Evolutionary conservation across 2,888 invertebrate species (phyloP).

Genomic region (Dolichopus griseipennis): DNA sequence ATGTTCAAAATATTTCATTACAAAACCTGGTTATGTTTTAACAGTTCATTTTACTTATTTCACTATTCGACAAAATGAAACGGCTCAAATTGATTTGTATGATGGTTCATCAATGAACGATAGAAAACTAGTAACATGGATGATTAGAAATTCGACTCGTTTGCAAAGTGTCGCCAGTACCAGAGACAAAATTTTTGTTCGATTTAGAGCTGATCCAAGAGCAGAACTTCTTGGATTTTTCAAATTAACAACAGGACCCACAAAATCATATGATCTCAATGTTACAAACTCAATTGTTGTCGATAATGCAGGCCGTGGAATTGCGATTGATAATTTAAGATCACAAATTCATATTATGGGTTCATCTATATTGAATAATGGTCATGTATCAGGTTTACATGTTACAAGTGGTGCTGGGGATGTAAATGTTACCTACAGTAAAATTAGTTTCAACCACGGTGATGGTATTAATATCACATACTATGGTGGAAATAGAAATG

Average conservation of each 20-base stretch:
- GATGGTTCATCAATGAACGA: conserved; percentile 67
- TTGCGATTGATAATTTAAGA: conserved; percentile 83
- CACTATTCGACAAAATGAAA: conserved; percentile 64
- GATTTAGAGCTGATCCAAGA: conserved; percentile 64
- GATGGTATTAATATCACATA: conserved; percentile 94
- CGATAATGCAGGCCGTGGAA: conserved; percentile 90
- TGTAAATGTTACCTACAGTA: conserved; percentile 83
- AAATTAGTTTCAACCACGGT: conserved; percentile 82
- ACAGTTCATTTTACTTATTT: conserved; percentile 81
- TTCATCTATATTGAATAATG: conserved; percentile 75
- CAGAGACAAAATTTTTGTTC: conserved; percentile 68
- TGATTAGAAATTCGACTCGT: conserved; percentile 72
- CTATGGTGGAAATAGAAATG: conserved; percentile 86
- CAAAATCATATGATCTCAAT: conserved; percentile 77
- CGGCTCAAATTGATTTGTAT: conserved; percentile 65
- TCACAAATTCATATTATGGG: conserved; percentile 80
- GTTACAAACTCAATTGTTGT: conserved; percentile 75
- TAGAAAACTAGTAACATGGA: conserved; percentile 60
- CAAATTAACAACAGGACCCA: conserved; percentile 64
- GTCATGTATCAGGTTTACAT: conserved; percentile 84
- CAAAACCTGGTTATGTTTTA: conserved; percentile 66
- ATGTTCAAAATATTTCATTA: conserved; percentile 73
- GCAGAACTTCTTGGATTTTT: conserved; percentile 69
- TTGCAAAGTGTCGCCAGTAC: conserved; percentile 83
- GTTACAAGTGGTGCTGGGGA: conserved; percentile 87